A percentile compares a stretch with the other conserved stretches of the same genome.
Evolutionary conservation across 1,140 invertebrate genomes (phyloP).

Genomic region (Scaptomyza graminum): DNA sequence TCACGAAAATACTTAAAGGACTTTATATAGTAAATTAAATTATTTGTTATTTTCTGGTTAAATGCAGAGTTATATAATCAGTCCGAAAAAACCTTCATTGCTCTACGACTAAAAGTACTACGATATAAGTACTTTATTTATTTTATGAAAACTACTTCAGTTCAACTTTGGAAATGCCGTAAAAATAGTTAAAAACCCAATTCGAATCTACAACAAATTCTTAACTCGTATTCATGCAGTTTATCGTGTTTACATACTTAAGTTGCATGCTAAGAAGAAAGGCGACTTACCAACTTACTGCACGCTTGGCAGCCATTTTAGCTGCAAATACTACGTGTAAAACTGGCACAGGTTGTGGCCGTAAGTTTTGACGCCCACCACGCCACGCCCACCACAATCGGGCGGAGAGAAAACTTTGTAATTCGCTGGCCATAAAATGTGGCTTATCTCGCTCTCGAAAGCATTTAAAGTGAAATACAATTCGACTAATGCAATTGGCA

Average conservation of each 20-base stretch:
- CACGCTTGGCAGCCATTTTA: slow-evolving; percentile 58
- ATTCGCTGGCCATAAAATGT: slow-evolving; percentile 60
- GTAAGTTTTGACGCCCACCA: slow-evolving; percentile 19
- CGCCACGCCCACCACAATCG: too few relatives aligned
- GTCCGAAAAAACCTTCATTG: background rate
- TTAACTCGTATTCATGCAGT: slow-evolving; percentile 20
- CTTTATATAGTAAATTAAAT: too few relatives aligned
- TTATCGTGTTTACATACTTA: slow-evolving; percentile 35
- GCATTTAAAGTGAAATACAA: slow-evolving; percentile 77
- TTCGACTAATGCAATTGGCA: slow-evolving; percentile 78
- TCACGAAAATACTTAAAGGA: too few relatives aligned
- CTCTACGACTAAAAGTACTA: background rate
- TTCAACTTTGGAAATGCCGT: slow-evolving; percentile 45
- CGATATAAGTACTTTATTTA: background rate
- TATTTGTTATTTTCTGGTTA: too few relatives aligned
- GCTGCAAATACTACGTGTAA: slow-evolving; percentile 51
- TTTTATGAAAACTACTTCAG: slow-evolving; percentile 19
- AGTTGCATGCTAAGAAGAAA: slow-evolving; percentile 16
- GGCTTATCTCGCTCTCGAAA: slow-evolving; percentile 53
- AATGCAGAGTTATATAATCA: too few relatives aligned
- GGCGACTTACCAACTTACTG: slow-evolving; percentile 33
- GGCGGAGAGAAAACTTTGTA: slow-evolving; percentile 16
- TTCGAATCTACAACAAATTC: slow-evolving; percentile 34
- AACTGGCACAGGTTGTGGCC: slow-evolving; percentile 47
- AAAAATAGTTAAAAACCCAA: slow-evolving; percentile 54